Conservation (phyloP, 2,888 invertebrate genomes). For the Galeopsomyia nigrocyanea region DNA sequence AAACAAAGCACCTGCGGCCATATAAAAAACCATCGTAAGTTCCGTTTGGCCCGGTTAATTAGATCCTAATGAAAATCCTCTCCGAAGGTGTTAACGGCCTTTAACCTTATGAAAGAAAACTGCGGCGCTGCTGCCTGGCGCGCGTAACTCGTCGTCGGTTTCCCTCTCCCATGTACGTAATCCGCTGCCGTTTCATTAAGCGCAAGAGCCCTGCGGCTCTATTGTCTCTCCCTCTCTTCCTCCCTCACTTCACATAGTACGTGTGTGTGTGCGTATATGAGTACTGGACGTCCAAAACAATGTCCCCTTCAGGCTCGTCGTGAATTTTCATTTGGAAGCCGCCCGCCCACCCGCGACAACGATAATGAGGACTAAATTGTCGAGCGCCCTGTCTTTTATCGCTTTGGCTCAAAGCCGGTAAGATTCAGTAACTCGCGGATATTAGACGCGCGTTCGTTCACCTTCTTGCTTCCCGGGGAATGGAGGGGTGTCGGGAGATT, state of each 20-base stretch:
- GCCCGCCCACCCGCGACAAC: background rate
- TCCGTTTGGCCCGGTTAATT: slow-evolving; percentile 29
- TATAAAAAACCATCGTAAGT: slow-evolving; percentile 34
- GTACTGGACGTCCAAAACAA: slow-evolving; percentile 46
- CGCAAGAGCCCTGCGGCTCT: slow-evolving; percentile 16
- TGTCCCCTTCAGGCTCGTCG: slow-evolving; percentile 27
- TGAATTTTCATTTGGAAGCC: slow-evolving; percentile 40
- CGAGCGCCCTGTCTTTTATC: background rate
- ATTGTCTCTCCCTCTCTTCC: slow-evolving; percentile 31
- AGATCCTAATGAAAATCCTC: slow-evolving; percentile 41
- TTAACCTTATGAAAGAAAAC: slow-evolving; percentile 28
- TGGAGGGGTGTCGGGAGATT: slow-evolving; percentile 21
- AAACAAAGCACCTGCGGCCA: slow-evolving; percentile 25
- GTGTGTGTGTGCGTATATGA: background rate
- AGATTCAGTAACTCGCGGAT: slow-evolving; percentile 42
- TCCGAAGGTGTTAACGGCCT: slow-evolving; percentile 19
- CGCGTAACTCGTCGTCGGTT: background rate
- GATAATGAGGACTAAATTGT: slow-evolving; percentile 44
- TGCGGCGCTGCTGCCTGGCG: background rate
- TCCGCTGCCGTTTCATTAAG: slow-evolving; percentile 46
- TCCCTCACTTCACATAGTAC: background rate
- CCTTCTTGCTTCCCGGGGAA: too few relatives aligned
- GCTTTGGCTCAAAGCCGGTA: background rate
- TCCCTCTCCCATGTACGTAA: slow-evolving; percentile 29
- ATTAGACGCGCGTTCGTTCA: slow-evolving; percentile 26